phyloP scores from a whole-genome alignment of 2,888 invertebrate genomes.

The Ferrisia virgata region DNA sequence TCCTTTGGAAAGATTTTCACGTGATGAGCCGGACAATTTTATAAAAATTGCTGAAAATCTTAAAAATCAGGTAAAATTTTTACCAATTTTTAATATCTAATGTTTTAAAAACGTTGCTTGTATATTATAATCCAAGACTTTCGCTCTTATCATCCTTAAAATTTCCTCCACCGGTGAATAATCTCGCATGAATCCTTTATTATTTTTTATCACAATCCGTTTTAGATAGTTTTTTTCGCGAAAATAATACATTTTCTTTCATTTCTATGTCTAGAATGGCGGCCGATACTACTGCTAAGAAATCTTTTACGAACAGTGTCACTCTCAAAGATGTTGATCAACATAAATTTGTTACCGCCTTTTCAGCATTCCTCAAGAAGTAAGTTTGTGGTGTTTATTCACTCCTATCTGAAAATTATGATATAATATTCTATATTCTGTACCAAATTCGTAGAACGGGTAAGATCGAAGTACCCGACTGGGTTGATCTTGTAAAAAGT shows the following conservation, averaged over 20 bases:
- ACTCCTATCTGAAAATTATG: neutral
- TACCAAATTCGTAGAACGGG: conserved; percentile 76
- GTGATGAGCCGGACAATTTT: neutral
- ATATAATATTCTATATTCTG: neutral
- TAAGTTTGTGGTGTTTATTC: conserved; percentile 58
- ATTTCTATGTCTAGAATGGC: neutral
- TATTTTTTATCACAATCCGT: no score
- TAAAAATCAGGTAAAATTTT: neutral
- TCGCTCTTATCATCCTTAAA: no score
- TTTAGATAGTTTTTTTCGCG: neutral
- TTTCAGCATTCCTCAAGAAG: conserved; percentile 97
- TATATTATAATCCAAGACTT: no score
- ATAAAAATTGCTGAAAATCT: neutral
- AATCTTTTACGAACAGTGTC: conserved; percentile 72
- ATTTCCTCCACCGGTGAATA: neutral
- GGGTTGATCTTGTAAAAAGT: conserved; percentile 95
- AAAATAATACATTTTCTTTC: neutral
- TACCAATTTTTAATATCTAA: no score
- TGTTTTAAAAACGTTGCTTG: no score
- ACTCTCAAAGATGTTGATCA: conserved; percentile 99
- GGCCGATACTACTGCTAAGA: neutral
- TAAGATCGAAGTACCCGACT: conserved; percentile 95
- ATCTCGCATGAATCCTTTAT: no score
- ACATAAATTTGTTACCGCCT: conserved; percentile 92
- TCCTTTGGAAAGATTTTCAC: neutral